A percentile compares a stretch with the other conserved stretches of the same genome.
Conservation (phyloP, 1,140 invertebrate genomes). For the Lucilia cuprina region DNA sequence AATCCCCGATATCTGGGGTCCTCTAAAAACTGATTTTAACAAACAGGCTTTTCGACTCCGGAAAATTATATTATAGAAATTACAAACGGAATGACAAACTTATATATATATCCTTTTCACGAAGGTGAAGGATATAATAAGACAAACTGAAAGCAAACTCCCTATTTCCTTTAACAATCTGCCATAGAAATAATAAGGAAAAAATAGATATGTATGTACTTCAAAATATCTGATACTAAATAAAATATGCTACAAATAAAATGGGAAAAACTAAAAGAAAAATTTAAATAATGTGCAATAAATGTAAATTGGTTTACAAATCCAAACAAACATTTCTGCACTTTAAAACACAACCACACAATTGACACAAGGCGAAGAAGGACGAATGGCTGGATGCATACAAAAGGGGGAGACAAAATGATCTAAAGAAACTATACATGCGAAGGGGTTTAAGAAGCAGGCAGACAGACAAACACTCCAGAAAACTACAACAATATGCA, state of each 20-base stretch:
- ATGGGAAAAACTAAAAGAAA: background rate
- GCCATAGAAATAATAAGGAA: background rate
- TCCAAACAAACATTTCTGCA: background rate
- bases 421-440: background rate
- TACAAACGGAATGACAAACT: too few species aligned
- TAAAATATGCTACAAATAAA: background rate
- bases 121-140: background rate
- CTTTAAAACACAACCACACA: background rate
- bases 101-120: too few species aligned
- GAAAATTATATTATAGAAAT: too few species aligned
- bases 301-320: constrained; percentile 11
- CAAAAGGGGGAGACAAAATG: background rate
- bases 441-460: background rate
- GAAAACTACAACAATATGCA: background rate
- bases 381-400: background rate
- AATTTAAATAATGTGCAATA: background rate
- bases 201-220: background rate
- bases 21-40: too few species aligned
- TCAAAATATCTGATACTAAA: background rate
- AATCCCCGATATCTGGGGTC: too few species aligned
- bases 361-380: background rate
- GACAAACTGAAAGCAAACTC: background rate
- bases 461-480: background rate
- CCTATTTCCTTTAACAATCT: background rate
- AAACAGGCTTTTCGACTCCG: too few species aligned